phyloP scores from a whole-genome alignment of 2,888 invertebrate genomes.

The Lysandra coridon region DNA sequence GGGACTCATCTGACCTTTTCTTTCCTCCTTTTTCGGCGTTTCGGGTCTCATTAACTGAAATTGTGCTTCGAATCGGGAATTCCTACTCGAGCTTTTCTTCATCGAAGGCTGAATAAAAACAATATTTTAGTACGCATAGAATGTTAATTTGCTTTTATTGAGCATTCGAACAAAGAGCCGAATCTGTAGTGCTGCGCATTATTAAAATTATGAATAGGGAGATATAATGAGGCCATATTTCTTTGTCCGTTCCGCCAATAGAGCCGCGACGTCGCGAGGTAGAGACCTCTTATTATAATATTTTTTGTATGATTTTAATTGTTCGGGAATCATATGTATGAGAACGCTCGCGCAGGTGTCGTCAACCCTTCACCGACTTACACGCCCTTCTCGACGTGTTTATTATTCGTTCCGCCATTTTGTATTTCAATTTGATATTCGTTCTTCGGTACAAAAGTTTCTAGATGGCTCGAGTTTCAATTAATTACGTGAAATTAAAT shows the following conservation, averaged over 20 bases:
- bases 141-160: background rate
- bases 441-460: conserved; percentile 29
- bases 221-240: conserved; percentile 72
- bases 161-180: conserved; percentile 27
- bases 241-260: conserved; percentile 75
- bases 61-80: background rate
- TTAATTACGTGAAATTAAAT: conserved; percentile 40
- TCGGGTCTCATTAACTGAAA: background rate
- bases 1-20: conserved; percentile 25
- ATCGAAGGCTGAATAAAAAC: background rate
- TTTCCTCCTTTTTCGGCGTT: background rate
- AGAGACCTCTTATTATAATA: conserved; percentile 76
- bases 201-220: conserved; percentile 50
- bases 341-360: conserved; percentile 71
- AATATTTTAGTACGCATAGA: background rate
- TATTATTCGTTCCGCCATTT: conserved; percentile 36
- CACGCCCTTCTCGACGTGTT: conserved; percentile 21
- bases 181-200: conserved; percentile 36
- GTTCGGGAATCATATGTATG: conserved; percentile 75
- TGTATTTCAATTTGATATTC: conserved; percentile 31
- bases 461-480: conserved; percentile 40
- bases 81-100: background rate
- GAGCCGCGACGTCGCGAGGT: conserved; percentile 70
- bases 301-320: conserved; percentile 76
- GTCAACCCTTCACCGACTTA: conserved; percentile 59